Evolutionary conservation across 2,888 invertebrate species (phyloP).

Genomic region (Nowickia ferox): DNA sequence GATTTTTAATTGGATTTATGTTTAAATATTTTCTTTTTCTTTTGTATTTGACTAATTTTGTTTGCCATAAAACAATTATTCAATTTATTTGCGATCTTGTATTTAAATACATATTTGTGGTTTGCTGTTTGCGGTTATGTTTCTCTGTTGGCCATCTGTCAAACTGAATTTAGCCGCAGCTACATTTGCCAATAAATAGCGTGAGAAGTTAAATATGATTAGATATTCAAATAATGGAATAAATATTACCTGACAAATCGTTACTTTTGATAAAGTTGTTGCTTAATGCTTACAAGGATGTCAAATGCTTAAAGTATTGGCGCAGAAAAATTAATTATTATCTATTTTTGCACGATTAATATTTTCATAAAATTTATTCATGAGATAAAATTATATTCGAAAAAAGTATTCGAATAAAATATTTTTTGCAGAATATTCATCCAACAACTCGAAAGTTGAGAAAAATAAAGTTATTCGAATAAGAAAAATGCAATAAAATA

Average conservation of each 20-base stretch:
- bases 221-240: slow-evolving; percentile 13
- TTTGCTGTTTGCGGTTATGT: slow-evolving; percentile 47
- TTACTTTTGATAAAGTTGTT: slow-evolving; percentile 22
- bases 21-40: neutral
- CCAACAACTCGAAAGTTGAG: too few species aligned
- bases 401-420: too few species aligned
- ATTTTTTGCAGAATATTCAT: too few species aligned
- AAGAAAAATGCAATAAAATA: too few species aligned
- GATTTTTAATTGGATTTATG: slow-evolving; percentile 48
- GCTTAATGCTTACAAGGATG: slow-evolving; percentile 51
- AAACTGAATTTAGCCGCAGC: neutral
- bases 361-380: too few species aligned
- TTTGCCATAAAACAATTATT: slow-evolving; percentile 18
- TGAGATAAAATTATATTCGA: too few species aligned
- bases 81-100: neutral
- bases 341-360: too few species aligned
- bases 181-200: slow-evolving; percentile 34
- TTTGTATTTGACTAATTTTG: slow-evolving; percentile 37
- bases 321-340: neutral
- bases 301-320: slow-evolving; percentile 28
- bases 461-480: too few species aligned
- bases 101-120: slow-evolving; percentile 33
- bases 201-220: slow-evolving; percentile 50
- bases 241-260: neutral
- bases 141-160: slow-evolving; percentile 41